Percentiles rank a stretch among this genome's conserved stretches.
phyloP scores from a whole-genome alignment of 2,888 invertebrate genomes.

The Gymnosoma rotundatum region DNA sequence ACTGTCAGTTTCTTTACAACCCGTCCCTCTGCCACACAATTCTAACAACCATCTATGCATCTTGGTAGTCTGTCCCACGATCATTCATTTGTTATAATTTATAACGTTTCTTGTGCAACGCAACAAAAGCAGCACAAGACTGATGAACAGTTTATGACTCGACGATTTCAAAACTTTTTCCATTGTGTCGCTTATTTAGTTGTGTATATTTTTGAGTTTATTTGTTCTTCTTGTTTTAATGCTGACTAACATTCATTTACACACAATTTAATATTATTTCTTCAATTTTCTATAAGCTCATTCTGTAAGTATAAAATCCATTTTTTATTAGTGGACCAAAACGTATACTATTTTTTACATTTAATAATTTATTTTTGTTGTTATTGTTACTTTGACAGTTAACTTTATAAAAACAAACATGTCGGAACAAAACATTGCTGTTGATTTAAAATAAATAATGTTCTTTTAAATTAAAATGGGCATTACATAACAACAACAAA shows the following conservation, averaged over 20 bases:
- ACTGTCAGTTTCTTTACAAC: slow-evolving; percentile 46
- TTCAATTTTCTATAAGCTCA: slow-evolving; percentile 9
- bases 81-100: slow-evolving; percentile 62
- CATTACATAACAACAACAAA: not conserved
- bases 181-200: slow-evolving; percentile 41
- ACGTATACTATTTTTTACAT: slow-evolving; percentile 14
- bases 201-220: slow-evolving; percentile 6
- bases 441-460: slow-evolving; percentile 41
- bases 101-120: slow-evolving; percentile 48
- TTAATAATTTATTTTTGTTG: slow-evolving; percentile 40
- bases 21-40: not conserved
- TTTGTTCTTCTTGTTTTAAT: slow-evolving; percentile 11
- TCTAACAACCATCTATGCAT: not conserved
- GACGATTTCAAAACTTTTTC: slow-evolving; percentile 74
- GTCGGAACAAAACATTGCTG: slow-evolving; percentile 29
- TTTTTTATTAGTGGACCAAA: slow-evolving; percentile 32
- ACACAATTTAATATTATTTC: slow-evolving; percentile 66
- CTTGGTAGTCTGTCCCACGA: slow-evolving; percentile 10
- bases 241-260: slow-evolving; percentile 49
- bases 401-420: slow-evolving; percentile 31
- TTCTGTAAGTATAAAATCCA: slow-evolving; percentile 9
- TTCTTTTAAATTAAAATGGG: slow-evolving; percentile 27
- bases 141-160: slow-evolving; percentile 81
- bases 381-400: slow-evolving; percentile 39
- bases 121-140: slow-evolving; percentile 73